Base-by-base conservation (phyloP, 2,797 vertebrate genomes). In the Smutsia temminckii region DNA sequence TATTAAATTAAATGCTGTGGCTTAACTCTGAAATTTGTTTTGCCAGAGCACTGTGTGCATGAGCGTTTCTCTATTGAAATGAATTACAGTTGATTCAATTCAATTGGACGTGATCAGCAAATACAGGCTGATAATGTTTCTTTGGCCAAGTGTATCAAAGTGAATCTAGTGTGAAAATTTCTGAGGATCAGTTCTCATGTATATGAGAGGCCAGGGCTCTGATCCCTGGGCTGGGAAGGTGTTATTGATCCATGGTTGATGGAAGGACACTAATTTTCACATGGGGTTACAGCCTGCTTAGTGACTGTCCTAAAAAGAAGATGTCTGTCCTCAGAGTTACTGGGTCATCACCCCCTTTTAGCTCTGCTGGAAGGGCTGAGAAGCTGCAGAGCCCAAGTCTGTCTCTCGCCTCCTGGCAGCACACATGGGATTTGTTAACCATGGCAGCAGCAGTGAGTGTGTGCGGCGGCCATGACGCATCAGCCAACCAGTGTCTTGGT, bases 21-120 rank as follows among this genome's bases (percentile, higher is more conserved):
- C 53, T 90, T 87, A 85, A 20, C 55, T 93, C 69, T 95, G 92
- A 92, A 80, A 86, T 84, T 91, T 27, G 20, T 94, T 95, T 84
- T 96, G 78, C 63, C 53, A 91, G 68, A 46, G 23, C 6, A 78
- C 27, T 77, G 90, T 32, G 59, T 40, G 4, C 14, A 6, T 71
- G 25, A 4, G 21, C 25, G 42, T 88, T 89, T 89, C 74, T 92
- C 64, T 80, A 4, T 59, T 83, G 61, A 91, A 89, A 66, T 77
- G 61, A 72, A 59, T 53, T 32, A 74, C 17, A 29, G 37, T 92
- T n/a, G 87, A 57, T 55, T 78, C n/a, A 87, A 57, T 55, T 78
- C n/a, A 34, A 3, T 34, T 42, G 83, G 23, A 80, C 66, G 34
- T 75, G 80, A 51, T 57, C 29, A 78, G n/a, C 34, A 93, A 59